phyloP scores from a whole-genome alignment of 92 coral and sea anemone genomes.

The Micromussa lordhowensis region DNA sequence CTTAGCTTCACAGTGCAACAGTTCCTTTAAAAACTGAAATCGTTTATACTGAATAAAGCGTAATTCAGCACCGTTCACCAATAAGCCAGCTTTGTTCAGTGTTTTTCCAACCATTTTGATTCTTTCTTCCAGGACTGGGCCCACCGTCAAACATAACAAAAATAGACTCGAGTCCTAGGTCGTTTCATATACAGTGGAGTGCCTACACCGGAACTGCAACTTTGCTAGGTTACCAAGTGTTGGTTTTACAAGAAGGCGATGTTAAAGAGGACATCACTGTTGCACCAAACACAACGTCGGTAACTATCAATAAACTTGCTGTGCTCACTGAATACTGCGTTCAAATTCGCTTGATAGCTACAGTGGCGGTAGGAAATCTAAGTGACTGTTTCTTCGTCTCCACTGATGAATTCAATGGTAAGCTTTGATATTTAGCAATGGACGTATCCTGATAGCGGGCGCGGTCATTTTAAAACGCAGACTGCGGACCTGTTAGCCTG shows the following conservation, averaged over 20 bases:
- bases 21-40: too few relatives aligned
- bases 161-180: not conserved
- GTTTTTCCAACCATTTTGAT: not conserved
- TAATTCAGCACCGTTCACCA: too few relatives aligned
- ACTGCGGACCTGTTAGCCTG: too few relatives aligned
- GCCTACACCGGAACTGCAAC: not conserved
- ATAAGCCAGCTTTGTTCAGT: not conserved
- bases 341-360: constrained; percentile 3
- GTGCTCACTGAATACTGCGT: constrained; percentile 13
- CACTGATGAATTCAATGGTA: constrained; percentile 10
- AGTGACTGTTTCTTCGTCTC: not conserved
- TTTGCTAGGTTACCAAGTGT: not conserved
- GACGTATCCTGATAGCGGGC: too few relatives aligned
- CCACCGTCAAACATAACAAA: not conserved
- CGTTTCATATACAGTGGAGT: not conserved
- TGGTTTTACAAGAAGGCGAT: not conserved
- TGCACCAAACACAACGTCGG: not conserved
- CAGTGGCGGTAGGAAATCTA: not conserved
- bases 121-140: not conserved
- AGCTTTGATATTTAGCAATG: not conserved
- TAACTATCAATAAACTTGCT: constrained; percentile 9
- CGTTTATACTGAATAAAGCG: too few relatives aligned
- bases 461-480: too few relatives aligned
- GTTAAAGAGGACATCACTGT: constrained; percentile 17
- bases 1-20: too few relatives aligned